Conservation (phyloP, 2,113 vertebrate species). For the Mustela lutreola region DNA sequence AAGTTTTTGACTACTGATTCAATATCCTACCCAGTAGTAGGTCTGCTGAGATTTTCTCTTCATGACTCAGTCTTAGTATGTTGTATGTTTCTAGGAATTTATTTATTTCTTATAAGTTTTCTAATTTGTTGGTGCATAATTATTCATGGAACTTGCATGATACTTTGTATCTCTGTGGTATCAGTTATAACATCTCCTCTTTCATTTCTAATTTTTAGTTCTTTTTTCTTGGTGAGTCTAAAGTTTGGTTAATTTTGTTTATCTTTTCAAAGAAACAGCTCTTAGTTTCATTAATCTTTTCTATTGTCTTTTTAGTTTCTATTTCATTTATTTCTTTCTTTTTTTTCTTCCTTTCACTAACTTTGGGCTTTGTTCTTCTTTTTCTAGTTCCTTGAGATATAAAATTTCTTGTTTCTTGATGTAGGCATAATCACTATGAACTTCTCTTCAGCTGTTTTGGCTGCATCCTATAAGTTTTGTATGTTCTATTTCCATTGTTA, state of each 20-base stretch:
- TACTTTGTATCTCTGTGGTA: not conserved
- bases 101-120: not conserved
- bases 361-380: not conserved
- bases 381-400: not conserved
- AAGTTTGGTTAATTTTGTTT: not conserved
- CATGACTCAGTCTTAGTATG: not conserved
- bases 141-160: not conserved
- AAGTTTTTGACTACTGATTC: not conserved
- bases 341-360: not conserved
- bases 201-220: conserved; percentile 9
- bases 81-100: not conserved
- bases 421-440: not conserved
- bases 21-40: not conserved
- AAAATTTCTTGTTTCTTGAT: not conserved
- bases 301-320: not conserved
- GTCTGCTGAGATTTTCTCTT: not conserved
- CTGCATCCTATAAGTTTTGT: not conserved
- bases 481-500: not conserved
- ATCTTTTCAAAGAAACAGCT: not conserved
- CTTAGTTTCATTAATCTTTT: not conserved
- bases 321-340: not conserved
- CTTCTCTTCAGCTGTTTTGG: not conserved
- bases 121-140: not conserved
- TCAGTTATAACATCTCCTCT: not conserved
- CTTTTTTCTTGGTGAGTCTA: conserved; percentile 20